Evolutionary conservation across 2,888 invertebrate genomes (phyloP), one percentile per base, ranked within the genome.

Genomic region (Cactoblastis cactorum): DNA sequence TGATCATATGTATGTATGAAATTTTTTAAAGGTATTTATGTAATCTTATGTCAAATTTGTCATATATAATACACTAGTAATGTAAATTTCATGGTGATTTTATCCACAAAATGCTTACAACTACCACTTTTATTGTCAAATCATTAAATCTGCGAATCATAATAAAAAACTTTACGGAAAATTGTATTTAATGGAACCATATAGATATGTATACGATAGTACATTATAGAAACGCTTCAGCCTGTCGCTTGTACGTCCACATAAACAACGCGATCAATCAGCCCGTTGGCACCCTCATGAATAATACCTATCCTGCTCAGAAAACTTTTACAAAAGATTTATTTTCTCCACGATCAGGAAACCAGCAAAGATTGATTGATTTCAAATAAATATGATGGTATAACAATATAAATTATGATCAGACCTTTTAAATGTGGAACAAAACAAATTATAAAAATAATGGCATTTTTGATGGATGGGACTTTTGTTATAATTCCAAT

Each of bases 321-420:
- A 76, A 80, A 84, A 84, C 72, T 86, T 84, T 76, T 74, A 84
- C 81, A 85, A 86, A 85, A 84, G 81, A 85, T 87, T 86, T 86
- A 84, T 86, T 80, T 81, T 79, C 81, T 74, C 71, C 69, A 66
- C 72, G 71, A 71, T 74, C 74, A 71, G 71, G 68, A 74, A 75
- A 75, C 71, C 71, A 76, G 79, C 78, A 77, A 81, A 83, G 85
- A 87, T 86, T 86, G 86, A 86, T 88, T 80, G 84, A 81, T 83
- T 79, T 67, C 63, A 73, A 77, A 80, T 80, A 80, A 80, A 84
- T 83, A 81, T 78, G 74, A 75, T 77, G 77, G 75, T 77, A 68
- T 62, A 55, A 52, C 59, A 62, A 66, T 64, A 63, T 28, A 6
- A 28, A 28, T 62, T 63, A 65, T 62, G 34, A 51, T 37, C 32